A percentile compares a stretch with the other conserved stretches of the same genome.
phyloP scores from a whole-genome alignment of 1,140 invertebrate species.

The Akabosia matsudoensis region DNA sequence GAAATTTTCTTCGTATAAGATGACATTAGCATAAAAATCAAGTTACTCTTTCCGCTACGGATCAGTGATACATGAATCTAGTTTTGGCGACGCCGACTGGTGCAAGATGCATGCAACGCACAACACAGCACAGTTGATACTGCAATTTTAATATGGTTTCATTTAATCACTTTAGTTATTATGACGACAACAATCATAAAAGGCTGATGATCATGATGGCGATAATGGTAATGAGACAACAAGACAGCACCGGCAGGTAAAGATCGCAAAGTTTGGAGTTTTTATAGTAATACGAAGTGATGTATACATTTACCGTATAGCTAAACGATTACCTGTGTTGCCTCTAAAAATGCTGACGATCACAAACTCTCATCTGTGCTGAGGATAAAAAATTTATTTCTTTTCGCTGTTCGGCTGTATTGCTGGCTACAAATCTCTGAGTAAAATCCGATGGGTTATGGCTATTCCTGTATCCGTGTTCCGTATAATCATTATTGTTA shows the following conservation, averaged over 20 bases:
- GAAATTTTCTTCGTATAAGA: background rate
- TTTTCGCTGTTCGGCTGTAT: too few species aligned
- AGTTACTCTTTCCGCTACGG: too few species aligned
- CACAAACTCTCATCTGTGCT: background rate
- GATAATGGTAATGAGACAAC: slow-evolving; percentile 20
- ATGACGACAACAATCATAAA: slow-evolving; percentile 6
- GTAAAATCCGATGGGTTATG: background rate
- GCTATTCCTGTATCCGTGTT: background rate
- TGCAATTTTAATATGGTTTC: slow-evolving; percentile 3
- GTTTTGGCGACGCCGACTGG: too few species aligned
- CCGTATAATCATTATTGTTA: background rate
- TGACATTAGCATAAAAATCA: background rate
- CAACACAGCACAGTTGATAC: too few species aligned
- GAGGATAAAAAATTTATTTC: slow-evolving; percentile 6
- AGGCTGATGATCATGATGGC: background rate
- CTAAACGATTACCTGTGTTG: too few species aligned
- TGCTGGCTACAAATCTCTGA: background rate
- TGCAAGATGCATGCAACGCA: too few species aligned
- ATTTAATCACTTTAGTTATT: slow-evolving; percentile 15
- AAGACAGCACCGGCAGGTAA: background rate
- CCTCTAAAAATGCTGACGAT: background rate
- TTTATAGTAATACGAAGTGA: too few species aligned
- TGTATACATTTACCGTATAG: too few species aligned
- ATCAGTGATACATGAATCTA: too few species aligned
- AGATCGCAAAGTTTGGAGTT: slow-evolving; percentile 8